Base-by-base conservation (phyloP, 1,140 invertebrate species). In the Paraescarpia echinospica region DNA sequence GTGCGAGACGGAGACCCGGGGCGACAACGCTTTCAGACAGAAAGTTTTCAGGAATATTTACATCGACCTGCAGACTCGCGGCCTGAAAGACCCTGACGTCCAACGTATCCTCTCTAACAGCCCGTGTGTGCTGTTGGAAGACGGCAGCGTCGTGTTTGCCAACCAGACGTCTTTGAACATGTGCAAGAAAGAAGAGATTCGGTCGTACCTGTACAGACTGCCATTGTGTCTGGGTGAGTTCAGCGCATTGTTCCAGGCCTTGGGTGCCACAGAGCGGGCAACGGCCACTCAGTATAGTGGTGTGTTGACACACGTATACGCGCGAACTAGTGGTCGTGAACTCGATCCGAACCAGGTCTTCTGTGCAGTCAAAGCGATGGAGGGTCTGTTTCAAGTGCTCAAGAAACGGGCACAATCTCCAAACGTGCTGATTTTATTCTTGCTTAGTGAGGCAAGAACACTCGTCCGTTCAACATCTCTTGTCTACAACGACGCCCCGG, bases 321-420 rank as follows among this genome's bases (percentile, higher is more conserved):
- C 89, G 0, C 31, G 92, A 9, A 90, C 93, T n/a, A 90, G 51
- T 34, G 94, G 93, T 22, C 91, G 93, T 1, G 34, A 92, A 35
- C 92, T 95, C n/a, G 91, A 94, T 91, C 93, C 94, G 33, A 94
- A 94, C 34, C 94, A 94, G 89, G 59, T 94, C 51, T 27, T 41
- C n/a, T 59, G 92, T 90, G 94, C 93, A 5, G 89, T 93, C 41
- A 94, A 93, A 90, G 94, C 94, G 22, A 35, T 95, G 12, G 31
- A 93, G 33, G 93, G 93, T 33, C 59, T 95, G 33, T 94, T 95
- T 89, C 48, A 34, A 8, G 91, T 90, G 88, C 34, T 90, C 59
- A 77, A 27, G 27, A 12, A 41, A 12, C 4, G 41, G 4, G 4
- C 41, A 12, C 41, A 41, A 6, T 41, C 41, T 4, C 41, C 41